phyloP scores from a whole-genome alignment of 2,797 vertebrate species.

The Sebastiscus tertius region DNA sequence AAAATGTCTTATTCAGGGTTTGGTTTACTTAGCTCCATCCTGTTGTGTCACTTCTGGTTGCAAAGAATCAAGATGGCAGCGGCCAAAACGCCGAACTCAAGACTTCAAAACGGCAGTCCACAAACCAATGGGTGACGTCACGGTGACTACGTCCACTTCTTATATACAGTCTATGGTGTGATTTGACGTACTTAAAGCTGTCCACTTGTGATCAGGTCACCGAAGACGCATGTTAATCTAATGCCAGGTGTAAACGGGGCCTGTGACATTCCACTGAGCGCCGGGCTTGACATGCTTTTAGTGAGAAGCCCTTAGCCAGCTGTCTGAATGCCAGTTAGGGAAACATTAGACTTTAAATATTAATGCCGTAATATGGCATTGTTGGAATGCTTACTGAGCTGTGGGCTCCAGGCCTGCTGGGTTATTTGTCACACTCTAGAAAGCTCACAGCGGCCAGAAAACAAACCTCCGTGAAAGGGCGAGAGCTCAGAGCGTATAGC shows the following conservation, averaged over 20 bases:
- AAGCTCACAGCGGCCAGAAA: slow-evolving; percentile 64
- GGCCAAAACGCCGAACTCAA: no score
- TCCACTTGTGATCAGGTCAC: neutral
- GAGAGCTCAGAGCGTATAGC: neutral
- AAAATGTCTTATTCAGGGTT: no score
- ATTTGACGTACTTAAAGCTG: neutral
- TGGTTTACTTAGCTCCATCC: no score
- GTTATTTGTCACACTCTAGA: slow-evolving; percentile 81
- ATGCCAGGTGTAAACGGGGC: neutral
- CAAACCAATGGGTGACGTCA: no score
- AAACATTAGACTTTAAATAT: slow-evolving; percentile 86
- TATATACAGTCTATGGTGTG: neutral
- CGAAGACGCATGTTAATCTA: neutral
- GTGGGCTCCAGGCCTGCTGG: slow-evolving; percentile 74
- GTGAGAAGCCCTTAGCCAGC: slow-evolving; percentile 59
- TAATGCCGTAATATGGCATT: slow-evolving; percentile 84
- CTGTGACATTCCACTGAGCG: slow-evolving; percentile 36
- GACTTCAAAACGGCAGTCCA: no score
- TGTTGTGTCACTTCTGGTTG: no score
- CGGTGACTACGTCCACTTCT: no score
- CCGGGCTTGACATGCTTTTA: slow-evolving; percentile 62
- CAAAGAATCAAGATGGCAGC: fast-evolving
- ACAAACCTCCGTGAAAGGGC: slow-evolving; percentile 45
- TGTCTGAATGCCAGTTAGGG: slow-evolving; percentile 79
- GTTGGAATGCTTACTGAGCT: slow-evolving; percentile 81